These are phyloP conservation scores for Otis tarda DNA, from an alignment of 2,113 vertebrate genomes.

Conservation along the genomic window DNA sequence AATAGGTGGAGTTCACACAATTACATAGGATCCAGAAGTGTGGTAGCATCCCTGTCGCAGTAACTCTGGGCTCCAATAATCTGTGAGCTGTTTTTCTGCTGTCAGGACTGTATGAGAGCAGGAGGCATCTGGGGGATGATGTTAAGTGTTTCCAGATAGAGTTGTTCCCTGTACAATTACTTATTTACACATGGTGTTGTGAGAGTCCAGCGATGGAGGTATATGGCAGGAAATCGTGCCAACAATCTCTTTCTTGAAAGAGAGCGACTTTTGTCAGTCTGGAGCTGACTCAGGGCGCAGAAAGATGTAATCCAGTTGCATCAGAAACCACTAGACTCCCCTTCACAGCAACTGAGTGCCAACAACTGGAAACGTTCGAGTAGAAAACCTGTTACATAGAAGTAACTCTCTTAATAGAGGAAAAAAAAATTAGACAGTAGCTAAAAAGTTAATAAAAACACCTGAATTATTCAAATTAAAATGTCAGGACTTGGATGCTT, in stretches of 20 bases:
- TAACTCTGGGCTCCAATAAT: background rate
- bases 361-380: accelerated
- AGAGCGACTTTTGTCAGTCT: background rate
- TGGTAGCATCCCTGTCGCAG: background rate
- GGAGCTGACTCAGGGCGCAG: background rate
- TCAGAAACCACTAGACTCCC: background rate
- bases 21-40: background rate
- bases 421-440: background rate
- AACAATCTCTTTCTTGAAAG: background rate
- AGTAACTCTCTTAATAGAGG: background rate
- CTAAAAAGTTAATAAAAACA: background rate
- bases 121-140: background rate
- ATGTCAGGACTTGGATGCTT: background rate
- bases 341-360: background rate
- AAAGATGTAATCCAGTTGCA: background rate
- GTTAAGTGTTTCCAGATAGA: background rate
- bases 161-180: background rate
- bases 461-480: background rate
- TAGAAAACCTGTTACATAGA: background rate
- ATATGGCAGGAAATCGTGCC: background rate
- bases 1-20: background rate
- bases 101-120: background rate
- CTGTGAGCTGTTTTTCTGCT: background rate
- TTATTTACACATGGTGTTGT: accelerated
- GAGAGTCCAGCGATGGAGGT: background rate